Conservation (phyloP, 2,888 invertebrate genomes). For the Thysanoteuthis rhombus region DNA sequence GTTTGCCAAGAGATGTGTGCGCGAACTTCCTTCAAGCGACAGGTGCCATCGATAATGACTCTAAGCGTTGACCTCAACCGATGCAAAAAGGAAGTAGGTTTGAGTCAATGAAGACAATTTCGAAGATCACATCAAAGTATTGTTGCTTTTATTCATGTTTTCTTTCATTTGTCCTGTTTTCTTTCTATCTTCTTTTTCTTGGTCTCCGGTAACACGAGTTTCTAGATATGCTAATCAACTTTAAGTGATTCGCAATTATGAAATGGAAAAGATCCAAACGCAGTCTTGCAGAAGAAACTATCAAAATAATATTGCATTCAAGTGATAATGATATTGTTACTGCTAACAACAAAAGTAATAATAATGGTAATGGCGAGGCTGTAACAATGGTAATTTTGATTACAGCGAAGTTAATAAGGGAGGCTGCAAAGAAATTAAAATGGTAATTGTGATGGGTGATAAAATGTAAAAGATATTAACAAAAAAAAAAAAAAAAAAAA, state of each 20-base stretch:
- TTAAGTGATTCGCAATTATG: neutral
- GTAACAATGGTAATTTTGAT: neutral
- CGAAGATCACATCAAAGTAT: neutral
- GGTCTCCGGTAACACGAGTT: neutral
- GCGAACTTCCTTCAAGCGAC: neutral
- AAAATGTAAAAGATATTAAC: neutral
- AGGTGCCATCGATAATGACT: neutral
- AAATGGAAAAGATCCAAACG: neutral
- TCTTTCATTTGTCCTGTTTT: neutral
- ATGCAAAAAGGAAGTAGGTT: neutral
- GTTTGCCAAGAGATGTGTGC: neutral
- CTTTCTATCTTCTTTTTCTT: neutral
- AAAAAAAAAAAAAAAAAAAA: neutral
- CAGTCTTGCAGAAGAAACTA: neutral
- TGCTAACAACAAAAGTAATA: neutral
- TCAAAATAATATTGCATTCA: neutral
- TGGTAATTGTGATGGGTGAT: neutral
- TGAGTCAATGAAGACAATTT: neutral
- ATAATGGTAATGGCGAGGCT: neutral
- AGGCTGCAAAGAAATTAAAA: neutral
- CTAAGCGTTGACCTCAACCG: neutral
- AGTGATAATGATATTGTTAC: neutral
- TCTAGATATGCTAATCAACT: neutral
- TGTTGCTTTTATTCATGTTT: neutral
- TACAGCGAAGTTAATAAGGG: neutral